Evolutionary conservation across 64 coral and sea anemone species (phyloP).

Genomic region (Pocillopora damicornis): DNA sequence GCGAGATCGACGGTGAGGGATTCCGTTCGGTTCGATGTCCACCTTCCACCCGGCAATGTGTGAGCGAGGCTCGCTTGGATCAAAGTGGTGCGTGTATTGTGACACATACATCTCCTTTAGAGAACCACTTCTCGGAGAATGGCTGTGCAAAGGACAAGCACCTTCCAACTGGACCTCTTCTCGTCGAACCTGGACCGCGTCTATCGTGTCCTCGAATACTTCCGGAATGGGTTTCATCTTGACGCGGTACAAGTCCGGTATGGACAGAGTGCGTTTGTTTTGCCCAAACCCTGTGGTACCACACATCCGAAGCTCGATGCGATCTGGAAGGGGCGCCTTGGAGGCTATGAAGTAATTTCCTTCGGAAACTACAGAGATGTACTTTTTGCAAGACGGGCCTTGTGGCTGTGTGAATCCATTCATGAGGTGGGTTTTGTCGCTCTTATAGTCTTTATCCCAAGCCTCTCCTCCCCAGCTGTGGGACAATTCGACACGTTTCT

Average conservation of each 20-base stretch:
- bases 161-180: conserved; percentile 11
- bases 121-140: conserved; percentile 29
- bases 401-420: conserved; percentile 3
- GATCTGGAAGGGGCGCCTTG: conserved; percentile 44
- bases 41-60: conserved; percentile 91
- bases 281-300: conserved; percentile 13
- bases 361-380: conserved; percentile 53
- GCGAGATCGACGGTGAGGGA: conserved; percentile 72
- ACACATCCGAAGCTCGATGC: conserved; percentile 65
- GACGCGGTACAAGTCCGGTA: conserved; percentile 56
- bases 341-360: conserved; percentile 50
- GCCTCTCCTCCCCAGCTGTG: neutral
- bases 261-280: conserved; percentile 36
- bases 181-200: conserved; percentile 8
- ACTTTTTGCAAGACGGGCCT: conserved; percentile 30
- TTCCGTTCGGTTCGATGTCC: conserved; percentile 79
- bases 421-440: conserved; percentile 1
- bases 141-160: neutral
- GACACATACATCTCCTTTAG: conserved; percentile 89
- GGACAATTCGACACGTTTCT: neutral
- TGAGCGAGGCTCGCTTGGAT: conserved; percentile 57
- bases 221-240: conserved; percentile 46
- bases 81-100: conserved; percentile 84
- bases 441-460: neutral
- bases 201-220: conserved; percentile 23